phyloP scores from a whole-genome alignment of 2,113 vertebrate species.

The Nipponia nippon region DNA sequence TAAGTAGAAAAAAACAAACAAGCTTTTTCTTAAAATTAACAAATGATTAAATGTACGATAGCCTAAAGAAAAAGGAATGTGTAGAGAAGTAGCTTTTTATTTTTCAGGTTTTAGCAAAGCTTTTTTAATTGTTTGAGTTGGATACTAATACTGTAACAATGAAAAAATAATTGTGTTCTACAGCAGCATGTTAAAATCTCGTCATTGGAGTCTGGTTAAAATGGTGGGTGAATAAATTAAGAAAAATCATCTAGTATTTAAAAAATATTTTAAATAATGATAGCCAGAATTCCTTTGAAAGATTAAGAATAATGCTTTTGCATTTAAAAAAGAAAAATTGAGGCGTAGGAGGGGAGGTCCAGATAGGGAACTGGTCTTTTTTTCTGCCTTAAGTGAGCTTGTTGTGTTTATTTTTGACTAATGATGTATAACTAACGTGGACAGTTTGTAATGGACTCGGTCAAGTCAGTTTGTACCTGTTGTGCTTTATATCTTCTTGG shows the following conservation, averaged over 20 bases:
- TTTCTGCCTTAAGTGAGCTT: neutral
- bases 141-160: neutral
- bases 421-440: neutral
- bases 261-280: neutral
- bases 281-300: neutral
- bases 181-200: neutral
- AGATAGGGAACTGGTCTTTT: neutral
- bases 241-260: neutral
- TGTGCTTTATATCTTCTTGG: conserved; percentile 34
- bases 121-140: neutral
- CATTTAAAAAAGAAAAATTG: neutral
- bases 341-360: neutral
- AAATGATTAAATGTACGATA: neutral
- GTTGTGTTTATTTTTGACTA: neutral
- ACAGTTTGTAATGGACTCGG: neutral
- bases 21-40: neutral
- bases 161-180: neutral
- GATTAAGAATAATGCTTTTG: neutral
- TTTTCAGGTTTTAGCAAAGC: neutral
- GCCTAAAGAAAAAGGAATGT: neutral
- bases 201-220: neutral
- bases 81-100: neutral
- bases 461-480: conserved; percentile 42
- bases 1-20: neutral
- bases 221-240: neutral